Base-by-base conservation (phyloP, 2,888 invertebrate species). In the Phanerotoma sp. region DNA sequence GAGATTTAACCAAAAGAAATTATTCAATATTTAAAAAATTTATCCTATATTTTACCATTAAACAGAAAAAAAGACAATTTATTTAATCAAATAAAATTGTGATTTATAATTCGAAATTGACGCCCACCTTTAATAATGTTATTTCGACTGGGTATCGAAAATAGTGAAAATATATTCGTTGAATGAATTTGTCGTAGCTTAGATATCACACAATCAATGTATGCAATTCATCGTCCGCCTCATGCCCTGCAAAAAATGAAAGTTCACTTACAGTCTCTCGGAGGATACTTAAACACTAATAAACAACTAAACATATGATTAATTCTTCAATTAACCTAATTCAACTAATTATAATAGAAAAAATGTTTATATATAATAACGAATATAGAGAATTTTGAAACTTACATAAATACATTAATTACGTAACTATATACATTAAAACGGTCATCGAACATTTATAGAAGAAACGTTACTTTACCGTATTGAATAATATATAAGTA, bases 41-140 rank as follows among this genome's bases (percentile, higher is more conserved):
- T 21, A 15, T 40, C 33, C 22, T 22, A 15, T 40, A 33, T n/a
- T 25, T 21, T 32, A 42, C n/a, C 16, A 20, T 41, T 35, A 30
- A 40, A 50, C 22, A 32, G 38, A 37, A 52, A 42, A 25, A 44
- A 20, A 20, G 42, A 32, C 21, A 32, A 33, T 21, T 52, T 44
- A 42, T 60, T 61, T 61, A 9, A 53, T 37, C 51, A 57, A 54
- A 51, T 28, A 46, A 58, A 60, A 54, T 41, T 60, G 64, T 57
- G 60, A 54, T 56, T 60, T 52, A 54, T 41, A 58, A 41, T 60
- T 55, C 48, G 47, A 62, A 62, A 60, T 60, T 64, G 58, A 66
- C 62, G 67, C 73, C 70, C 70, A 74, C 72, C 73, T 73, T 66
- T 67, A 62, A 58, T 60, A 61, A 44, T 33, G n/a, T n/a, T n/a